A percentile compares a stretch with the other conserved stretches of the same genome.
Evolutionary conservation across 2,797 vertebrate genomes (phyloP).

Genomic region (Hydrolagus colliei): DNA sequence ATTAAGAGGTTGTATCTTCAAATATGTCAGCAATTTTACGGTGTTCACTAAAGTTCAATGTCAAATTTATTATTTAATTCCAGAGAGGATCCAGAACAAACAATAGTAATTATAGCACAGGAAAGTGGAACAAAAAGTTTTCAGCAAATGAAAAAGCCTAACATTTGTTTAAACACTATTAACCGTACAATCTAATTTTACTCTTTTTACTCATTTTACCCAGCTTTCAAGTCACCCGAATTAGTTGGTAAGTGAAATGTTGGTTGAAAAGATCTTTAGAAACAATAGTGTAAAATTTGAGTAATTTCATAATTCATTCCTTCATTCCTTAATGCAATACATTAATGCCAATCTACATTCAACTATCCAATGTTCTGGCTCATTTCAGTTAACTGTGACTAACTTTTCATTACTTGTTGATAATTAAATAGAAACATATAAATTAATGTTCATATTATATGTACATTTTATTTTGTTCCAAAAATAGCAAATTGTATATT

Average conservation of each 20-base stretch:
- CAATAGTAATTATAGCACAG: not conserved
- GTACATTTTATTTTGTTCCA: constrained; percentile 51
- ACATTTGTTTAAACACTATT: too few relatives aligned
- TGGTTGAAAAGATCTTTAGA: not conserved
- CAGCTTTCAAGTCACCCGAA: not conserved
- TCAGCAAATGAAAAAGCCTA: too few relatives aligned
- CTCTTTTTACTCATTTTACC: not conserved
- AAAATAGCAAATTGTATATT: constrained; percentile 62
- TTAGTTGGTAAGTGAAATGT: not conserved
- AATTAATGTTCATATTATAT: constrained; percentile 40
- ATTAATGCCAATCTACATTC: not conserved
- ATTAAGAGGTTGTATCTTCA: too few relatives aligned
- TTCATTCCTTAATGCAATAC: too few relatives aligned
- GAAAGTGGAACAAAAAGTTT: not conserved
- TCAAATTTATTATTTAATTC: too few relatives aligned
- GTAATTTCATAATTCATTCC: too few relatives aligned
- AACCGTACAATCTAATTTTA: too few relatives aligned
- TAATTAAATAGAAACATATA: constrained; percentile 39
- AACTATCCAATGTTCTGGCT: constrained; percentile 35
- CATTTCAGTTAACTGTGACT: too few relatives aligned
- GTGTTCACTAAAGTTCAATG: too few relatives aligned
- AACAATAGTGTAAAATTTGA: too few relatives aligned
- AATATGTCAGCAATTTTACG: too few relatives aligned
- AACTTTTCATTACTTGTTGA: not conserved
- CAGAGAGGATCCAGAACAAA: too few relatives aligned